Base-by-base conservation (phyloP, 2,888 invertebrate genomes). In the Acrocyrtus sp. region DNA sequence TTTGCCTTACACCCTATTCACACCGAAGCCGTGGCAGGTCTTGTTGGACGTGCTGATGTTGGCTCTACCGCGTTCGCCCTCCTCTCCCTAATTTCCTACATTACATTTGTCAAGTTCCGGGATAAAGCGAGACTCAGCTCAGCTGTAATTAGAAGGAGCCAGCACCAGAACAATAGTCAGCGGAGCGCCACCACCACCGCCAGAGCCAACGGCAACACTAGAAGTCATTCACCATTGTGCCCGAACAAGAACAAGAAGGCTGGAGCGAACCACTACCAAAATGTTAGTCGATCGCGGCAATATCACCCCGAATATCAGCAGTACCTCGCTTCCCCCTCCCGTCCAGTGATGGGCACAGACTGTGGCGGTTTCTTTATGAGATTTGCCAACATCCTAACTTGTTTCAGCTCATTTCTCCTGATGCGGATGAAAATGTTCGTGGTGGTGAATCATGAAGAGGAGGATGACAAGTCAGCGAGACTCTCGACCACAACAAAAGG, bases 1-100 rank as follows among this genome's bases (percentile, higher is more conserved):
- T 98, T 98, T 84, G 96, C 98, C 34, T 91, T 92, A 1, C 98
- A 98, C 86, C 98, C 98, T 15, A 91, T 98, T 82, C 98, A 98
- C 86, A 94, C 95, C 3, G 98, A 98, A 85, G 96, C 98, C 0
- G 97, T 98, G 34, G 95, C 97, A 0, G 96, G 96, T 24, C 89
- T 96, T 57, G 98, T 98, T 15, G 98, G 98, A 1, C 88, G 98
- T 67, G 97, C 98, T 2, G 98, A 98, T 84, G 87, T 98, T 48
- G 91, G 95, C 26, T 94, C 96, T 15, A 95, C 95, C 84, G 90
- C 95, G 82, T 92, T 96, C 85, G 96, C 95, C 85, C 89, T 97
- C 74, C 86, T 94, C 75, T 91, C 96, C 80, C 92, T 97, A 83
- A 88, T 96, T 82, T 89, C 91, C 58, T 98, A 96, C 85, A 89